These are phyloP conservation scores for Drosophila teissieri DNA, from an alignment of 1,140 invertebrate species.

Conservation along the genomic window DNA sequence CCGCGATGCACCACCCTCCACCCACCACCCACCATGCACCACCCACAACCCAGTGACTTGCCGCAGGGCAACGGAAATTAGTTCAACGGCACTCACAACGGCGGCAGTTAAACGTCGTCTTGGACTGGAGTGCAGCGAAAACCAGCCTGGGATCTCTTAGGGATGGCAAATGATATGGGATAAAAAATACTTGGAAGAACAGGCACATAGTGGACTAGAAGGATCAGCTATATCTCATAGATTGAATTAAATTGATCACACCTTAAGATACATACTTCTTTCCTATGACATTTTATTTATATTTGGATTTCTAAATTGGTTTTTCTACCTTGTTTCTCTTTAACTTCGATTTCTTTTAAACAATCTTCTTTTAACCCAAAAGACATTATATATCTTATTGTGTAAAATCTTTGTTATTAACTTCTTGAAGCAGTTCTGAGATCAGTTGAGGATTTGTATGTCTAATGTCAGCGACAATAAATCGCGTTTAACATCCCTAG, in stretches of 20 bases:
- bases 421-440: not conserved
- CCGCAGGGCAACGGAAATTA: conserved; percentile 65
- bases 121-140: conserved; percentile 28
- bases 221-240: too few relatives aligned
- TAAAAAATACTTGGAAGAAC: too few relatives aligned
- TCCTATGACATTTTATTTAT: too few relatives aligned
- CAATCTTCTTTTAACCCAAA: too few relatives aligned
- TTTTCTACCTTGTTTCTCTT: too few relatives aligned
- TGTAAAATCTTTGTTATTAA: not conserved
- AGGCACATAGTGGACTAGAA: too few relatives aligned
- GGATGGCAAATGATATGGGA: conserved; percentile 2
- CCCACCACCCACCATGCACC: conserved; percentile 3
- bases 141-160: conserved; percentile 18
- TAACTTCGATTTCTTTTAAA: too few relatives aligned
- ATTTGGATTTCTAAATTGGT: too few relatives aligned
- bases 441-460: not conserved
- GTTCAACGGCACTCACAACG: conserved; percentile 70
- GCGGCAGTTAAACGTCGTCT: conserved; percentile 70
- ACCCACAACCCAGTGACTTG: conserved; percentile 27
- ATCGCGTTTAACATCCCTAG: conserved; percentile 14
- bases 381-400: too few relatives aligned
- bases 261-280: too few relatives aligned
- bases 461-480: not conserved
- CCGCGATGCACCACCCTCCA: conserved; percentile 4
- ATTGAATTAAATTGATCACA: too few relatives aligned